phyloP scores from a whole-genome alignment of 2,797 vertebrate species.

The Oreonectes daqikongensis region DNA sequence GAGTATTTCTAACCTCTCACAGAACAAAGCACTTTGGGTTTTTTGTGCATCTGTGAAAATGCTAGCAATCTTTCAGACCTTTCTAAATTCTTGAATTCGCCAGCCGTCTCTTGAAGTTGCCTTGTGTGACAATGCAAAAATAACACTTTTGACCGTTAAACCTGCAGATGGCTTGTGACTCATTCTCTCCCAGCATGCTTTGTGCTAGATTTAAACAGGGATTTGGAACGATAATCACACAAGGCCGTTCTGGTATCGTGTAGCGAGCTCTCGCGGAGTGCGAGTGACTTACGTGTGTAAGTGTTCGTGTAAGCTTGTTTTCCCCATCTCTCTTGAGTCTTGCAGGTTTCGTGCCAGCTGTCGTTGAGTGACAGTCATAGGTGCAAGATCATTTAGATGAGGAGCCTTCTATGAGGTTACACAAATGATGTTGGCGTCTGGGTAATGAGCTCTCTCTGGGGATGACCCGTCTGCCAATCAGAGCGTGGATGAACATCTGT shows the following conservation, averaged over 20 bases:
- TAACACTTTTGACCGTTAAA: conserved; percentile 34
- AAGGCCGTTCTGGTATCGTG: conserved; percentile 9
- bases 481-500: conserved; percentile 37
- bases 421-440: conserved; percentile 34
- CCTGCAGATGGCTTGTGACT: conserved; percentile 46
- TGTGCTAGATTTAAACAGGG: conserved; percentile 37
- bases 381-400: conserved; percentile 31
- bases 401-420: conserved; percentile 28
- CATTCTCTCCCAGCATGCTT: conserved; percentile 40
- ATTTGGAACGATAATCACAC: conserved; percentile 33
- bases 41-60: not conserved
- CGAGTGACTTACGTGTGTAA: conserved; percentile 17
- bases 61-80: conserved; percentile 13
- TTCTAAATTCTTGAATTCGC: conserved; percentile 12
- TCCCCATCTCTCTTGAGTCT: conserved; percentile 15
- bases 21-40: not conserved
- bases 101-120: conserved; percentile 5
- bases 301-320: conserved; percentile 33
- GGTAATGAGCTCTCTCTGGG: conserved; percentile 32
- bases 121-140: conserved; percentile 29
- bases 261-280: conserved; percentile 3
- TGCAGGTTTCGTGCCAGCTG: conserved; percentile 37
- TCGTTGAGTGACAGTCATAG: conserved; percentile 34
- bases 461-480: conserved; percentile 35
- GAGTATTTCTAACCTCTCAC: not conserved